These are phyloP conservation scores for Smutsia gigantea DNA, from an alignment of 2,797 vertebrate genomes.

Conservation along the genomic window DNA sequence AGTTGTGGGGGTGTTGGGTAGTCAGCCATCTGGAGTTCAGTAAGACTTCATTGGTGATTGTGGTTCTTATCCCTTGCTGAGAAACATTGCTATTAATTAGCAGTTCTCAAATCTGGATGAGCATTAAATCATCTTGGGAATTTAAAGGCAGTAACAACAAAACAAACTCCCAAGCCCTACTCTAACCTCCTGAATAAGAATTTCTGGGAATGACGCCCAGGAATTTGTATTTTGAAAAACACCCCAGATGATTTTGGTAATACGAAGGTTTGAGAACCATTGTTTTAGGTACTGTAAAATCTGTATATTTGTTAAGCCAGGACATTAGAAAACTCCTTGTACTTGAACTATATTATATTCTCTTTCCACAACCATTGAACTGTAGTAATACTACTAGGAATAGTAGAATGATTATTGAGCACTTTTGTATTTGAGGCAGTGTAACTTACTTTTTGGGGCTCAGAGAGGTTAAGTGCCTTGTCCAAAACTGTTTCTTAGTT, in stretches of 20 bases:
- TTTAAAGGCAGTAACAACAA: slow-evolving; percentile 24
- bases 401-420: background rate
- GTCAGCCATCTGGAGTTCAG: background rate
- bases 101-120: background rate
- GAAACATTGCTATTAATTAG: slow-evolving; percentile 27
- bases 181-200: background rate
- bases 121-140: slow-evolving; percentile 13
- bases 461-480: background rate
- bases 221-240: background rate
- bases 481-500: background rate
- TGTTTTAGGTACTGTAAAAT: background rate
- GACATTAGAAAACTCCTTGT: background rate
- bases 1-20: background rate
- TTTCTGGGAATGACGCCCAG: background rate
- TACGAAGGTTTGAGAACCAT: background rate
- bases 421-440: slow-evolving; percentile 7
- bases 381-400: background rate
- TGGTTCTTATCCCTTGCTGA: background rate
- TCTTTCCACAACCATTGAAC: background rate
- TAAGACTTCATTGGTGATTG: background rate
- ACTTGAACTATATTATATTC: background rate
- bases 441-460: background rate
- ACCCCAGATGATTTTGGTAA: background rate
- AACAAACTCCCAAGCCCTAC: background rate
- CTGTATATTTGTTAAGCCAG: background rate